phyloP scores from a whole-genome alignment of 2,797 vertebrate species.

The Enteromius paludinosus region DNA sequence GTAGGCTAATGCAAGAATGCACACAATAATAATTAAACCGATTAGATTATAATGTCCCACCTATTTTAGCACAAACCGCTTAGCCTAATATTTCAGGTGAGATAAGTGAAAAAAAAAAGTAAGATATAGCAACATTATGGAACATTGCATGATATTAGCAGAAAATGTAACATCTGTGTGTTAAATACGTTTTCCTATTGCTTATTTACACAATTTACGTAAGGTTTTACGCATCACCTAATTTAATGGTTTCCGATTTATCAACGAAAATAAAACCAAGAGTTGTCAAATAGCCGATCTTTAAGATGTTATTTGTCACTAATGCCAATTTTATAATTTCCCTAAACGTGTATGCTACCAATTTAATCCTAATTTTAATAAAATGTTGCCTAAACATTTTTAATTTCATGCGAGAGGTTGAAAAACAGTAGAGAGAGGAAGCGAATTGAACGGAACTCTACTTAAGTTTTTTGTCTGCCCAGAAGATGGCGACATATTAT shows the following conservation, averaged over 20 bases:
- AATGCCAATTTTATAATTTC: background rate
- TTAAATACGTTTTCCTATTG: background rate
- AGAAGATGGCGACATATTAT: constrained; percentile 40
- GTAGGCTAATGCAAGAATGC: background rate
- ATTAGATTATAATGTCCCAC: background rate
- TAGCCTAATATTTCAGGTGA: background rate
- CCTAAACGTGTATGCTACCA: background rate
- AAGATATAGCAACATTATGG: background rate
- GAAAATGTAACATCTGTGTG: background rate
- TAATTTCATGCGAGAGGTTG: background rate
- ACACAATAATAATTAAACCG: background rate
- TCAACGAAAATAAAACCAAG: background rate
- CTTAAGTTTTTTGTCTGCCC: background rate
- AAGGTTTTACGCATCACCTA: background rate
- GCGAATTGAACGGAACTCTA: background rate
- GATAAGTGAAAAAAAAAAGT: background rate
- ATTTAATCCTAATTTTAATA: background rate
- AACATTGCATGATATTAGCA: background rate
- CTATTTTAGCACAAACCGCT: background rate
- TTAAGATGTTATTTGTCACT: background rate
- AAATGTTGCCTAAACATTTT: background rate
- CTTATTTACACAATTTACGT: background rate
- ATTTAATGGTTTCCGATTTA: background rate
- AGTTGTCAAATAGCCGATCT: background rate
- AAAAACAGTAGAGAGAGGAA: background rate